These are phyloP conservation scores for Micrastur ruficollis DNA, from an alignment of 2,797 vertebrate genomes.

Conservation along the genomic window DNA sequence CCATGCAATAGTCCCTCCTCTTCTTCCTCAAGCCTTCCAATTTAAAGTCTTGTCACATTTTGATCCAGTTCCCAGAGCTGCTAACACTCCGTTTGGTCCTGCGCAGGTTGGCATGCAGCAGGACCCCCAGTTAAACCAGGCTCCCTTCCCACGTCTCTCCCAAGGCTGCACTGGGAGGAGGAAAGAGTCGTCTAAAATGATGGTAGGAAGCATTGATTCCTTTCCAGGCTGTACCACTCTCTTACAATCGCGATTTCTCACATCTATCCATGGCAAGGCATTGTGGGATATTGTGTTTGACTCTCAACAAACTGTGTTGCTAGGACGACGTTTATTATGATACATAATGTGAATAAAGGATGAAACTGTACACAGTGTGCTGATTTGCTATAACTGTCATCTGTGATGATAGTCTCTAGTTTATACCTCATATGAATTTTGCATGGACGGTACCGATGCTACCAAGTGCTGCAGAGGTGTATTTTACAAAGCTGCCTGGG, in stretches of 20 bases:
- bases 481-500: slow-evolving; percentile 72
- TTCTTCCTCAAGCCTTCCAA: background rate
- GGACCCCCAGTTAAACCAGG: background rate
- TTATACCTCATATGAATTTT: slow-evolving; percentile 59
- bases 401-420: slow-evolving; percentile 54
- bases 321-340: slow-evolving; percentile 65
- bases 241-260: background rate
- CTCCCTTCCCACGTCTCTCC: background rate
- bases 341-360: slow-evolving; percentile 64
- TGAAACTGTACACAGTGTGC: slow-evolving; percentile 42
- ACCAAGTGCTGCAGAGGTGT: slow-evolving; percentile 40
- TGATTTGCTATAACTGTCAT: slow-evolving; percentile 70
- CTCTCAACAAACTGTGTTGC: slow-evolving; percentile 45
- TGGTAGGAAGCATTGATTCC: background rate
- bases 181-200: background rate
- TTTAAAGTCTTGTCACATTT: background rate
- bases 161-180: background rate
- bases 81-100: background rate
- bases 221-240: background rate
- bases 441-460: background rate
- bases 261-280: background rate
- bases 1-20: background rate
- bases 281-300: slow-evolving; percentile 29
- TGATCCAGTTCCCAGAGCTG: background rate
- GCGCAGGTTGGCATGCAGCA: rapidly evolving